phyloP scores from a whole-genome alignment of 1,140 invertebrate species.

The Hypothenemus hampei region DNA sequence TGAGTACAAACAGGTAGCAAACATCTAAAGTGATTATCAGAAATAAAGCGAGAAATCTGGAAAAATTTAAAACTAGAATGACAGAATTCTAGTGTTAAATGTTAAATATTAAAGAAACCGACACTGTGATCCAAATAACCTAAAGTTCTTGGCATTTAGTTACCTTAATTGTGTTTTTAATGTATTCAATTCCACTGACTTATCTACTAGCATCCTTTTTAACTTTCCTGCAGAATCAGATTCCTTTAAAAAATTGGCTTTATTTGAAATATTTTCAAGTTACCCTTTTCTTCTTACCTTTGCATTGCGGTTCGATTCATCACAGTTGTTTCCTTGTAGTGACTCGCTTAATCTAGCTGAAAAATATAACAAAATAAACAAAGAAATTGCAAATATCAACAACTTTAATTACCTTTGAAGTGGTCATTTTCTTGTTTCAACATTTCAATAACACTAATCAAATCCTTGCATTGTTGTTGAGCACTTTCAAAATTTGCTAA shows the following conservation, averaged over 20 bases:
- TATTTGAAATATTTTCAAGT: not conserved
- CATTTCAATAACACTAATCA: constrained; percentile 33
- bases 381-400: not conserved
- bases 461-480: constrained; percentile 36
- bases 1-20: too few relatives aligned
- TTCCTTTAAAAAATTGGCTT: constrained; percentile 15
- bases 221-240: constrained; percentile 27
- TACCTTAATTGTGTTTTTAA: constrained; percentile 33
- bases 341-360: not conserved
- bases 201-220: constrained; percentile 36
- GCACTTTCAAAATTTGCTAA: constrained; percentile 32
- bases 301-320: too few relatives aligned
- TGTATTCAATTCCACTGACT: constrained; percentile 32
- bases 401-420: constrained; percentile 29
- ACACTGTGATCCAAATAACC: too few relatives aligned
- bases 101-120: too few relatives aligned
- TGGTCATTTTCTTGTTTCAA: constrained; percentile 35
- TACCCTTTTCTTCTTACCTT: not conserved
- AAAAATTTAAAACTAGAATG: too few relatives aligned
- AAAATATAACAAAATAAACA: not conserved
- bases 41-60: too few relatives aligned
- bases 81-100: too few relatives aligned
- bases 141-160: too few relatives aligned
- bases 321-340: too few relatives aligned
- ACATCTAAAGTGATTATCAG: too few relatives aligned